phyloP scores from a whole-genome alignment of 2,888 invertebrate species.

The Chirona hameri region DNA sequence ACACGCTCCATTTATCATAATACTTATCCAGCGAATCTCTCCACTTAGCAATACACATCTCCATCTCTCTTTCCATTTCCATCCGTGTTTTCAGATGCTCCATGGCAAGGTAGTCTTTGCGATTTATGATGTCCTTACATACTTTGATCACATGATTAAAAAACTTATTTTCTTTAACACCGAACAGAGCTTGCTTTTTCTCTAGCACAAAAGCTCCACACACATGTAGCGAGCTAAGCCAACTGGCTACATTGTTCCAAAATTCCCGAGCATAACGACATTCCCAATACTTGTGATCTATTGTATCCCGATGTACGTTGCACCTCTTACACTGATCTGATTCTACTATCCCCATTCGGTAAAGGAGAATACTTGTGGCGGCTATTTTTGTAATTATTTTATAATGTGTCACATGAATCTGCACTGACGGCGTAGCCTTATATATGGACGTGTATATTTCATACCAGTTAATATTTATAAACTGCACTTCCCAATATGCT shows the following conservation, averaged over 20 bases:
- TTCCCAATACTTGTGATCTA: not conserved
- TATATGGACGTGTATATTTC: not conserved
- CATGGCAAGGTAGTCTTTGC: not conserved
- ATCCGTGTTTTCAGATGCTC: not conserved
- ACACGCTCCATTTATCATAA: slow-evolving; percentile 3
- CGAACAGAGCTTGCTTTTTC: not conserved
- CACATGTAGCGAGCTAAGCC: not conserved
- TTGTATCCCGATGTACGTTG: not conserved
- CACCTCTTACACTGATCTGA: not conserved
- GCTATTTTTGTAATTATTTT: not conserved
- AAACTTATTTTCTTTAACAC: not conserved
- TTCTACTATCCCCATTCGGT: not conserved
- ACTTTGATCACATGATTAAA: not conserved
- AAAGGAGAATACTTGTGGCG: not conserved
- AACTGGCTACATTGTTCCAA: not conserved
- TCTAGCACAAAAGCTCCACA: not conserved
- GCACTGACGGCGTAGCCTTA: not conserved
- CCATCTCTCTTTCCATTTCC: too few species aligned
- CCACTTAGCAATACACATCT: not conserved
- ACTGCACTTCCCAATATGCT: not conserved
- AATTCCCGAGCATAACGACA: not conserved
- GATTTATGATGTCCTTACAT: not conserved
- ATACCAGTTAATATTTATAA: not conserved
- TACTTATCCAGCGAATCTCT: not conserved
- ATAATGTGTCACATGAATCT: not conserved